phyloP scores from a whole-genome alignment of 2,797 vertebrate genomes.

The Pteropus rufus region DNA sequence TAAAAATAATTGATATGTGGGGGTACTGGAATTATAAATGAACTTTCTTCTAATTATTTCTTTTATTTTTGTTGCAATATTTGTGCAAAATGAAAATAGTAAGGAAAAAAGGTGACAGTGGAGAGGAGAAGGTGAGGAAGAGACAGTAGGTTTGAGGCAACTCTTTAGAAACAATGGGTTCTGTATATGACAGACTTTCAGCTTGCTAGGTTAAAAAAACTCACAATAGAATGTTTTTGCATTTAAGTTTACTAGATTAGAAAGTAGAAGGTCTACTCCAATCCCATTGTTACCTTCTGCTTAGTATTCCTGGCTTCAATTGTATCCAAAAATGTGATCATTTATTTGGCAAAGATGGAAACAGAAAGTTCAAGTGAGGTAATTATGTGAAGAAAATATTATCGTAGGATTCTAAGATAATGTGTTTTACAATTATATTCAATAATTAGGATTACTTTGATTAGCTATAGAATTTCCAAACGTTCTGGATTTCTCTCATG shows the following conservation, averaged over 20 bases:
- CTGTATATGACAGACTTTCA: neutral
- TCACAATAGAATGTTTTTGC: neutral
- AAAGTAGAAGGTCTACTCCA: neutral
- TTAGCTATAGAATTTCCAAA: neutral
- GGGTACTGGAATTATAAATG: neutral
- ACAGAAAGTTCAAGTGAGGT: neutral
- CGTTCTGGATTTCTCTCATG: neutral
- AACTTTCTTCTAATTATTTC: neutral
- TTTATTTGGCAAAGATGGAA: neutral
- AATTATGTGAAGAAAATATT: neutral
- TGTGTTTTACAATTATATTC: neutral
- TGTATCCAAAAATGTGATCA: neutral
- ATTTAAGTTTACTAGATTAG: neutral
- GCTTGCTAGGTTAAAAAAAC: neutral
- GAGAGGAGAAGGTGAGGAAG: neutral
- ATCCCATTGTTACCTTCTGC: neutral
- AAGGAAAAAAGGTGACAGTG: neutral
- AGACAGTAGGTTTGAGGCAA: too few relatives aligned
- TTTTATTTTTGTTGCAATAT: neutral
- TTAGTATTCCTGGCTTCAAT: neutral
- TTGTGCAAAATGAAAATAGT: neutral
- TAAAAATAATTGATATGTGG: neutral
- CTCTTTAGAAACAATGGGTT: neutral
- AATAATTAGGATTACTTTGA: neutral
- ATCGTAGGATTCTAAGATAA: neutral